phyloP scores from a whole-genome alignment of 2,888 invertebrate genomes.

The Coecobrya sp. region DNA sequence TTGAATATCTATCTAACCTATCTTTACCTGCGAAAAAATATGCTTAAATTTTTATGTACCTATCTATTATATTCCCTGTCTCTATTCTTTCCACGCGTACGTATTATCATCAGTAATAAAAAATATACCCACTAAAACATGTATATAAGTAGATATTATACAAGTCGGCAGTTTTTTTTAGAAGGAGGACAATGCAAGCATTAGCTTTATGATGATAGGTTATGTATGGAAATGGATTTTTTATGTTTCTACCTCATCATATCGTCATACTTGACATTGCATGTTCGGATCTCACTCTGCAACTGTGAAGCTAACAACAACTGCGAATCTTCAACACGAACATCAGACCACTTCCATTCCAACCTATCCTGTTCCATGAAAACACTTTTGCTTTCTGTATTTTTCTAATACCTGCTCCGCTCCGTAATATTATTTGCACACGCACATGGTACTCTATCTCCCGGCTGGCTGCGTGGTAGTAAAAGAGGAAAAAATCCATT shows the following conservation, averaged over 20 bases:
- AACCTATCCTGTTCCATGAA: too few species aligned
- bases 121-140: background rate
- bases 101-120: background rate
- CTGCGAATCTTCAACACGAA: slow-evolving; percentile 9
- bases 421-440: background rate
- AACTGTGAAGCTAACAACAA: slow-evolving; percentile 11
- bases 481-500: too few species aligned
- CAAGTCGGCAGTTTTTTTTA: background rate
- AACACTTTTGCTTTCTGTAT: too few species aligned
- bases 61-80: background rate
- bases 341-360: slow-evolving; percentile 21
- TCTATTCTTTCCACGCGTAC: background rate
- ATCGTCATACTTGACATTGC: slow-evolving; percentile 35
- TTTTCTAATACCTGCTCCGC: too few species aligned
- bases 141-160: too few species aligned
- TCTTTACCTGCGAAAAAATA: background rate
- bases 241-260: background rate
- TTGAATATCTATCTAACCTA: background rate
- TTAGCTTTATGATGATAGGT: background rate
- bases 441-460: background rate
- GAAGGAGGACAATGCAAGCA: background rate
- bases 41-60: background rate
- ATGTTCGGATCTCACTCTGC: background rate
- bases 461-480: background rate
- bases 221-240: background rate